A percentile compares a stretch with the other conserved stretches of the same genome.
Conservation (phyloP, 2,797 vertebrate genomes). For the Macropodus opercularis region DNA sequence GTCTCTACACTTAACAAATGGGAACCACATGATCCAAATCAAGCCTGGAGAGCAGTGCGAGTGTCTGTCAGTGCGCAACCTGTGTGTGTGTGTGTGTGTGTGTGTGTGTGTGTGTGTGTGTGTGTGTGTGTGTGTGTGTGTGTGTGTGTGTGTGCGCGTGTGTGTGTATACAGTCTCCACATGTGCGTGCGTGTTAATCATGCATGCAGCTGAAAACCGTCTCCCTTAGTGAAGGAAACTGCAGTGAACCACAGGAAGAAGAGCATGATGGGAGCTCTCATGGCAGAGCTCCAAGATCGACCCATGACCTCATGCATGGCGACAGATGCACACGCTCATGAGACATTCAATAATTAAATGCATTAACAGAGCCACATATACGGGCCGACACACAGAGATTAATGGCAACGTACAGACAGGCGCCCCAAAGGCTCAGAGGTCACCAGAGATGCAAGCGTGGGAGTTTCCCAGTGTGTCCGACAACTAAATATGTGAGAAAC, state of each 20-base stretch:
- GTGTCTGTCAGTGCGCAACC: background rate
- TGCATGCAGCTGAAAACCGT: background rate
- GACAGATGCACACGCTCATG: background rate
- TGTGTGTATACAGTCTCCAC: no score
- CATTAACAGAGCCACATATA: constrained; percentile 9
- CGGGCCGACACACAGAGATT: constrained; percentile 29
- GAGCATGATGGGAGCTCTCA: constrained; percentile 14
- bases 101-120: no score
- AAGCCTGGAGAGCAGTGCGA: constrained; percentile 2
- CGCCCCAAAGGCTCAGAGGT: constrained; percentile 46
- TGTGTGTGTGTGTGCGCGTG: background rate
- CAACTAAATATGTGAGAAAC: background rate
- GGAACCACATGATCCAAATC: constrained; percentile 13
- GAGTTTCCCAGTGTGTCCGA: background rate
- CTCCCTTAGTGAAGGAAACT: constrained; percentile 5
- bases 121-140: background rate
- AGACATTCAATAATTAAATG: no score
- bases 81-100: background rate
- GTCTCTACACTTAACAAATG: constrained; percentile 13
- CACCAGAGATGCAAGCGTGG: constrained; percentile 17
- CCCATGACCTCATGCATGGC: background rate
- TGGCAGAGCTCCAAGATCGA: constrained; percentile 14
- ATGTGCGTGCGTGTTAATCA: no score
- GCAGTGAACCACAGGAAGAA: background rate
- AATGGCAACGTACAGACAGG: constrained; percentile 35